phyloP scores from a whole-genome alignment of 2,797 vertebrate genomes.

The Crypturellus tataupa region DNA sequence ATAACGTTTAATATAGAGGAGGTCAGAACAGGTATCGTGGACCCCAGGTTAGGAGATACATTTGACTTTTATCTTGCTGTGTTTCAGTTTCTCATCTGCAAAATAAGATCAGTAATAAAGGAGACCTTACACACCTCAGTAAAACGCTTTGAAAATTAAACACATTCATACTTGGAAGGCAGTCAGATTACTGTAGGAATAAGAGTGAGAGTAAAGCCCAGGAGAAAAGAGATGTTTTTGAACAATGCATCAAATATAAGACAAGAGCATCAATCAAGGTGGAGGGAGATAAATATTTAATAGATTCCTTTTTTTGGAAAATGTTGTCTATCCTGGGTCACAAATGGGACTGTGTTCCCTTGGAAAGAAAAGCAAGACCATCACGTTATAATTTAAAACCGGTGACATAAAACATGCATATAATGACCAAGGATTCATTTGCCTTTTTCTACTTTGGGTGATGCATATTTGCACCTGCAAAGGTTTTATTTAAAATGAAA shows the following conservation, averaged over 20 bases:
- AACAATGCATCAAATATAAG: background rate
- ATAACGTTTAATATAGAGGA: background rate
- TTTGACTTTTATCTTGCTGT: background rate
- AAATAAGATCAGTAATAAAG: background rate
- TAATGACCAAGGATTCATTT: background rate
- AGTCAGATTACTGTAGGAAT: background rate
- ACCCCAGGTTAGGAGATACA: background rate
- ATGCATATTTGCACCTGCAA: background rate
- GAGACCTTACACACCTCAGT: background rate
- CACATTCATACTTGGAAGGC: background rate
- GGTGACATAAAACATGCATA: background rate
- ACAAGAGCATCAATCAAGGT: background rate
- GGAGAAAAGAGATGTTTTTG: background rate
- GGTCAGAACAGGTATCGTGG: background rate
- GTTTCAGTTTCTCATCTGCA: background rate
- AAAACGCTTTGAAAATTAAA: background rate
- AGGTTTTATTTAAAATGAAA: background rate
- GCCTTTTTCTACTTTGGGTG: background rate
- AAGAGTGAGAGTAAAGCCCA: background rate
- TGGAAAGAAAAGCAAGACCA: background rate
- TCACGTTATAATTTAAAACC: background rate
- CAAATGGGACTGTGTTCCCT: background rate
- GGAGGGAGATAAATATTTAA: background rate
- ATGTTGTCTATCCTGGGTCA: fast-evolving
- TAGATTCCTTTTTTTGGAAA: background rate